These are phyloP conservation scores for Acromyrmex heyeri DNA, from an alignment of 1,140 invertebrate genomes.

Conservation along the genomic window DNA sequence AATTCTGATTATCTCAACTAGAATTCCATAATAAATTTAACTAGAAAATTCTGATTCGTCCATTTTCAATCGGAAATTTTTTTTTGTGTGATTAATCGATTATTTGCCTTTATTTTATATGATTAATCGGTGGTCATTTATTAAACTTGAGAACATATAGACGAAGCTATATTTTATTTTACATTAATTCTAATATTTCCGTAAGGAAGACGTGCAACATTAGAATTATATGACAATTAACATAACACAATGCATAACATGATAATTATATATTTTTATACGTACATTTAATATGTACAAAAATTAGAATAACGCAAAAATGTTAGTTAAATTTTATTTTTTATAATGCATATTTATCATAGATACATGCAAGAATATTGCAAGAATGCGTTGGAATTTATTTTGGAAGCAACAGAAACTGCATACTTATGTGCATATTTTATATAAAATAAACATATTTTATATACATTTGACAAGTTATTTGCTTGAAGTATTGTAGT, in stretches of 20 bases:
- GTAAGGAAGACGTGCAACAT: not conserved
- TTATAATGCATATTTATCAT: not conserved
- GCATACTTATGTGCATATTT: not conserved
- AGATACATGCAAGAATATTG: not conserved
- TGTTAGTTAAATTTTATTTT: conserved; percentile 1
- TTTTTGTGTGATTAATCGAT: not conserved
- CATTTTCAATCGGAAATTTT: too few species aligned
- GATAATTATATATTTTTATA: not conserved
- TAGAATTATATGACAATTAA: conserved; percentile 5
- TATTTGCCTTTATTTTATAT: not conserved
- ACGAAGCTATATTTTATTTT: not conserved
- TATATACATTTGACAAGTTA: not conserved
- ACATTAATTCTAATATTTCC: not conserved
- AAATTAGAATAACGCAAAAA: not conserved
- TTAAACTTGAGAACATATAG: not conserved
- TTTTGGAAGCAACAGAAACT: not conserved
- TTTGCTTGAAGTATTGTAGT: not conserved
- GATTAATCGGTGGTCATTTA: conserved; percentile 11
- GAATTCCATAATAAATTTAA: too few species aligned
- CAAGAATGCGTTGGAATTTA: conserved; percentile 26
- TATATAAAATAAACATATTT: not conserved
- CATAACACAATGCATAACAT: not conserved
- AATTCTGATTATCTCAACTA: too few species aligned
- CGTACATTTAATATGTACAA: not conserved
- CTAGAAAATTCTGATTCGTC: too few species aligned